Evolutionary conservation across 1,140 invertebrate species (phyloP), one percentile per base, ranked within the genome.

Genomic region (Drosophila melanica): DNA sequence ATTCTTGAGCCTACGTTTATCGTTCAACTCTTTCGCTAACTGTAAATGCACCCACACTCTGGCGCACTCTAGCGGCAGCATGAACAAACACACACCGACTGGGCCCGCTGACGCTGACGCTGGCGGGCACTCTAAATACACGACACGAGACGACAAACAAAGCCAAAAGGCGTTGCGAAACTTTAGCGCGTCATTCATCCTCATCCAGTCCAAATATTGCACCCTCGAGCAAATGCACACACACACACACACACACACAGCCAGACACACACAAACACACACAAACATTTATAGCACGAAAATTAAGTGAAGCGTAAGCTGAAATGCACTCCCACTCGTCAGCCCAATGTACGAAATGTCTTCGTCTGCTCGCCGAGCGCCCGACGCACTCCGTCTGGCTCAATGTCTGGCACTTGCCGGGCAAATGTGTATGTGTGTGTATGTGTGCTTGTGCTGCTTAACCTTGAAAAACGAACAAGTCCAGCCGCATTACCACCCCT

Each of bases 381-480:
- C 77, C 77, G 65, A 69, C 75, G 75, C 69, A 77, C 75, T 79
- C 77, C 37, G 82, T 89, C 82, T 87, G 82, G 84, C 82, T 79
- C 77, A 62, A 48, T 58, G 81, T 84, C 81, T 85, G 81, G 73
- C 81, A 85, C 64, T 86, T 86, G 75, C 50, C 55, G 64, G 60
- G 11, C 47, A 2, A 44, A 6, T 59, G 12, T 51, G 16, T 23
- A 50, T 69, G 50, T 72, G 58, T 70, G 57, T 37, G 44, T 35
- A 3, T 45, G 44, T 57, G 59, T 45, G 65, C 37, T 16, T 51
- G 48, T 47, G 54, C 60, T 62, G 81, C 74, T 89, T 89, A 89
- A 89, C 84, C 84, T 89, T 89, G 84, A 89, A 89, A 89, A 89
- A 89, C 84, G 84, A 89, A 89, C 84, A 86, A 89, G 84, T 89